Base-by-base conservation (phyloP, 2,888 invertebrate genomes). In the Meghimatium bilineatum region DNA sequence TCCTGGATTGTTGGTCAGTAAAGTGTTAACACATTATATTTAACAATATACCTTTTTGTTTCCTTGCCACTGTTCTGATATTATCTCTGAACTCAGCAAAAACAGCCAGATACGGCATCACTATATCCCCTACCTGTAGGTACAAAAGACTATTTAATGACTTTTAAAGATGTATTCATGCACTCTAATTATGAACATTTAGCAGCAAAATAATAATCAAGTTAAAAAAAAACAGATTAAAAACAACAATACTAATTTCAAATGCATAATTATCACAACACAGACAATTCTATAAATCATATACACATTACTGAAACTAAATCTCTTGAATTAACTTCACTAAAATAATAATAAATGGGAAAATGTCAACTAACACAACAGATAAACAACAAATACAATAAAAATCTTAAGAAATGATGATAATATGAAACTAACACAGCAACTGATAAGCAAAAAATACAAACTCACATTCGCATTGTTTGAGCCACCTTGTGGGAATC, bases 51-150 rank as follows among this genome's bases (percentile, higher is more conserved):
- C 93, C 92, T 92, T 94, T 94, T 81, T 91, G 88, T 84, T 93
- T 90, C 86, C 96, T 95, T 0, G 97, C 97, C 75, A 95, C 95
- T 66, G 95, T 95, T 34, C 97, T 95, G 5, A 97, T 95, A 85
- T 95, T 95, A 89, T 97, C 96, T 23, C 99, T 95, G 94, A 99
- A 99, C 88, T 96, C 95, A 1, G 98, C 96, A 89, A 99, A 94
- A 36, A 96, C 96, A 88, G 96, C 95, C 79, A 99, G 94, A 94
- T 97, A 98, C 0, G 99, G 99, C 96, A 98, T 96, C 80, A 98
- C 95, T 2, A 95, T 94, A 83, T 96, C 95, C 94, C 99, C 99
- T 63, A 95, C 88, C 96, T 93, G 86, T n/a, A 66, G 29, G 5
- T 6, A 66, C 29, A 66, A 23, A 10, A 63, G 23, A 63, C n/a